Conservation (phyloP, 2,888 invertebrate genomes). For the Cheilosia grossa region DNA sequence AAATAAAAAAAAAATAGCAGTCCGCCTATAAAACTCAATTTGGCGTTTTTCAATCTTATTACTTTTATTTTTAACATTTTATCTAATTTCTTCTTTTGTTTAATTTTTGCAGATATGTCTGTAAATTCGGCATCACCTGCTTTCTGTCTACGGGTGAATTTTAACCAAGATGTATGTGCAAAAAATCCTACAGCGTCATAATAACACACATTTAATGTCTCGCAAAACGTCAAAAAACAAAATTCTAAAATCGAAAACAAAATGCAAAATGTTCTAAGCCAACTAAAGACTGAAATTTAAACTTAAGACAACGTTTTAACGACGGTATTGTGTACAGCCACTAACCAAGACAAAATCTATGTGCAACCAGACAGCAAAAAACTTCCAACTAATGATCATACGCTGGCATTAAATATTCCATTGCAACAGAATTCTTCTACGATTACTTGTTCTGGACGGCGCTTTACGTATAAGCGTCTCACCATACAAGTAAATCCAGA, state of each 20-base stretch:
- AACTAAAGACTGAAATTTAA: conserved; percentile 14
- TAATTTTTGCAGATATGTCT: conserved; percentile 14
- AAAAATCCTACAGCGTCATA: conserved; percentile 6
- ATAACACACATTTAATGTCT: conserved; percentile 17
- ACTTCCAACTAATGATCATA: background rate
- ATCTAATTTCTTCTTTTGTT: background rate
- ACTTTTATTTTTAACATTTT: too few species aligned
- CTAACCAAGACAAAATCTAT: background rate
- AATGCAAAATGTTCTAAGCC: conserved; percentile 14
- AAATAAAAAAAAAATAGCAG: too few species aligned
- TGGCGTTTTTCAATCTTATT: too few species aligned
- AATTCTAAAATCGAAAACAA: conserved; percentile 4
- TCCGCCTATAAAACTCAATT: too few species aligned
- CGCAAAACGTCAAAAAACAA: conserved; percentile 38
- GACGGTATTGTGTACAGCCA: background rate
- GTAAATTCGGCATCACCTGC: background rate
- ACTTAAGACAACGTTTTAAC: conserved; percentile 27
- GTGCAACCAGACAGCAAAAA: background rate
- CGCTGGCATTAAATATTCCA: conserved; percentile 18
- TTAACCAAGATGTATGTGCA: conserved; percentile 22
- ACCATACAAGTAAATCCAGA: conserved; percentile 77
- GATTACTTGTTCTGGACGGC: conserved; percentile 75
- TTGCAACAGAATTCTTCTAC: conserved; percentile 40
- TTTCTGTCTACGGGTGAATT: background rate
- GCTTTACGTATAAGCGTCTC: conserved; percentile 69